Evolutionary conservation across 2,113 vertebrate species (phyloP).

Genomic region (Actenoides hombroni): DNA sequence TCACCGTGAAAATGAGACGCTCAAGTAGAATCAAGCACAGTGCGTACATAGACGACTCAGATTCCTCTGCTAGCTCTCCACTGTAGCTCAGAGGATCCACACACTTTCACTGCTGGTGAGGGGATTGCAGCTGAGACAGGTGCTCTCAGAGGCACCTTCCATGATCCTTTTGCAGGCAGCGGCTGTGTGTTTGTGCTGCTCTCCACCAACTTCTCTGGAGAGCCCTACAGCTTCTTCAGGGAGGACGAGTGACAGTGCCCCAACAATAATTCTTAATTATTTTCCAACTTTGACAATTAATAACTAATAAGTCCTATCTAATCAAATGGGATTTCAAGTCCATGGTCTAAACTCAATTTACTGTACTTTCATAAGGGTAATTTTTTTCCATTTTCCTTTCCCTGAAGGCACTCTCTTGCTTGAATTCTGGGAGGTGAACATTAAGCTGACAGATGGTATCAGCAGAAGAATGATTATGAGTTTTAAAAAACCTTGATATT

Average conservation of each 20-base stretch:
- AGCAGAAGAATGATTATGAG: constrained; percentile 44
- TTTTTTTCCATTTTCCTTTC: constrained; percentile 10
- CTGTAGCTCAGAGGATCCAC: background rate
- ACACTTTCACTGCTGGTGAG: background rate
- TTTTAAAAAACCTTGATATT: constrained; percentile 51
- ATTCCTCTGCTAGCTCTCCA: background rate
- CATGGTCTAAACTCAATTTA: background rate
- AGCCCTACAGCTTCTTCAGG: background rate
- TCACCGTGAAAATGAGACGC: background rate
- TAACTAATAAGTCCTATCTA: background rate
- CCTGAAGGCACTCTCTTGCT: constrained; percentile 2
- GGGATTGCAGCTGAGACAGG: background rate
- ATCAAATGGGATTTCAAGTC: background rate
- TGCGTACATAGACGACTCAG: background rate
- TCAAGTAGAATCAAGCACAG: background rate
- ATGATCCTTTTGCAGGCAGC: background rate
- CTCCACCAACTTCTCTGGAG: background rate
- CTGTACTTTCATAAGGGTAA: background rate
- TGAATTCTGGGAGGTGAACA: constrained; percentile 38
- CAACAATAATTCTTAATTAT: constrained; percentile 20
- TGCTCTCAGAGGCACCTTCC: background rate
- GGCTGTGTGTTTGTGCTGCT: rapidly evolving
- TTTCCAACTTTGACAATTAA: constrained; percentile 23
- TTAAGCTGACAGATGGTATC: constrained; percentile 62
- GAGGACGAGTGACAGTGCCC: background rate